Conservation (phyloP, 2,888 invertebrate species). For the Diarsia rubi region DNA sequence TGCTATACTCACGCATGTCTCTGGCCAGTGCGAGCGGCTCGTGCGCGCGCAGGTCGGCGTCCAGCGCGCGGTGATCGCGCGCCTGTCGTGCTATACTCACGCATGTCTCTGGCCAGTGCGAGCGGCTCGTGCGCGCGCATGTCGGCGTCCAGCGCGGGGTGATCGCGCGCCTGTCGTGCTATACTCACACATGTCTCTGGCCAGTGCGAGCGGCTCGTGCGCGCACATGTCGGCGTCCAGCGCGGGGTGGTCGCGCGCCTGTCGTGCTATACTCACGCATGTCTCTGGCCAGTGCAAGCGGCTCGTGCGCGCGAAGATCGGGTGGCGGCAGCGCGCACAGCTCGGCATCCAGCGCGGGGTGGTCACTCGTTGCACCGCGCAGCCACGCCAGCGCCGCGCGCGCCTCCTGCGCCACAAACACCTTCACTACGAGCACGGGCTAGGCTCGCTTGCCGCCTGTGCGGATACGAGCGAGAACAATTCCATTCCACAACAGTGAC, state of each 20-base stretch:
- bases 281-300: slow-evolving; percentile 71
- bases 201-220: slow-evolving; percentile 67
- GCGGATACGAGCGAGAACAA: background rate
- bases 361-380: slow-evolving; percentile 68
- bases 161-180: background rate
- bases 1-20: too few relatives aligned
- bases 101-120: too few relatives aligned
- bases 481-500: background rate
- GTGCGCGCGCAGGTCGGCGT: too few relatives aligned
- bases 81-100: too few relatives aligned
- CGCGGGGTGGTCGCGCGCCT: too few relatives aligned
- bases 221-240: slow-evolving; percentile 66
- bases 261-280: slow-evolving; percentile 73
- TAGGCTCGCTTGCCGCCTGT: background rate
- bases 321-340: slow-evolving; percentile 74
- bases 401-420: slow-evolving; percentile 73
- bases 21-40: too few relatives aligned
- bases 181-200: slow-evolving; percentile 77
- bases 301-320: slow-evolving; percentile 62
- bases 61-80: too few relatives aligned
- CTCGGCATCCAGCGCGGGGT: slow-evolving; percentile 68
- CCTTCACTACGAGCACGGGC: background rate
- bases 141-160: too few relatives aligned
- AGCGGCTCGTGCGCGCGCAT: too few relatives aligned
- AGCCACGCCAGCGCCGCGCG: slow-evolving; percentile 77